Base-by-base conservation (phyloP, 2,113 vertebrate genomes). In the Nymphicus hollandicus region DNA sequence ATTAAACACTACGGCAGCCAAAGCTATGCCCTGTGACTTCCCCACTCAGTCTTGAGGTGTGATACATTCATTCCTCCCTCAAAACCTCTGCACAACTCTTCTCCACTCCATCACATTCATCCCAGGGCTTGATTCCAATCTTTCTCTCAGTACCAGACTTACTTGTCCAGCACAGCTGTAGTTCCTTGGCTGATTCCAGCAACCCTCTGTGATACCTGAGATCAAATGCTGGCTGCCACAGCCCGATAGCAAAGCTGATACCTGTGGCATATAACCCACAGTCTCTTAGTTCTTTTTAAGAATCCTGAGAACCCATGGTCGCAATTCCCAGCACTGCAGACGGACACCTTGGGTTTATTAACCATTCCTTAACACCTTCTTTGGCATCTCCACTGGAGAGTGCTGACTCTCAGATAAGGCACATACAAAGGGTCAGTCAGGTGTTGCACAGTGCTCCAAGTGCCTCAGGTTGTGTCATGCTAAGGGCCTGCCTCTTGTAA, bases 261-360 rank as follows among this genome's bases (percentile, higher is more conserved):
- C 56, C 73, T 5, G 0, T 11, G 20, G 18, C 25, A 7, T 1
- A 6, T n/a, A 76, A 50, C 33, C 46, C 46, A 18, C 33, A 39
- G 35, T 24, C 44, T 29, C 55, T 10, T 1, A 63, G 27, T 5
- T 37, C 47, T 44, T 65, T 43, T 35, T 35, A 50, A 60, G 29
- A 49, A 28, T 49, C 39, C 31, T 3, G 23, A 70, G 24, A 78
- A 33, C 39, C 7, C 0, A 0, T 1, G 0, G 47, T 7, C 78
- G 41, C 28, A 29, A 44, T 3, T 25, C 31, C 15, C 65, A 88
- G 60, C 65, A 39, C 64, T 18, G 17, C 47, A 13, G 6, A 78
- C 8, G 2, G 2, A 19, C 0, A 2, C 17, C 65, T 55, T 17
- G 11, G 33, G 25, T 58, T 84, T 33, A 55, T 6, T 28, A 24